Conservation (phyloP, 2,113 vertebrate genomes). For the Carlito syrichta region DNA sequence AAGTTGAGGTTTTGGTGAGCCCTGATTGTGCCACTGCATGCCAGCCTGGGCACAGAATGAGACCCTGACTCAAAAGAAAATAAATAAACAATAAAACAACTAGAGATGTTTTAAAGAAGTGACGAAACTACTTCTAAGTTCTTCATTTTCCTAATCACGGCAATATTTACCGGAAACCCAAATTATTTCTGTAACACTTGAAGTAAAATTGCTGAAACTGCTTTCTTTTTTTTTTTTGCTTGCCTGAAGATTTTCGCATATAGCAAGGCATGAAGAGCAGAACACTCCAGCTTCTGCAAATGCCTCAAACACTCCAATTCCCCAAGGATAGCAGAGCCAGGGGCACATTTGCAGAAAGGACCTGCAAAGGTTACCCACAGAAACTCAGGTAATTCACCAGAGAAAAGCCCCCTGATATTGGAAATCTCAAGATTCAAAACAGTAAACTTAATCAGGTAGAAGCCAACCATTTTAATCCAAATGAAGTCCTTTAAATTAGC, state of each 20-base stretch:
- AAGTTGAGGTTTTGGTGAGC: too few species aligned
- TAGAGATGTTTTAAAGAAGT: conserved; percentile 1
- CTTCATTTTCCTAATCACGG: background rate
- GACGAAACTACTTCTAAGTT: background rate
- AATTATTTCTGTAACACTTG: background rate
- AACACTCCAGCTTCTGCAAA: background rate
- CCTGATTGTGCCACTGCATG: too few species aligned
- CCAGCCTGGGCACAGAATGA: too few species aligned
- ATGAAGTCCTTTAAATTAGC: background rate
- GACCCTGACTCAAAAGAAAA: too few species aligned
- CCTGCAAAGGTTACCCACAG: background rate
- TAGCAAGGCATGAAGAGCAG: background rate
- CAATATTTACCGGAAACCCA: background rate
- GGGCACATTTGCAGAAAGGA: background rate
- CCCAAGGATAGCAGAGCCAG: background rate
- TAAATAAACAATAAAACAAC: too few species aligned
- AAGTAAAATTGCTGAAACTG: background rate
- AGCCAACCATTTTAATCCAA: background rate
- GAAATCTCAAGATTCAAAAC: background rate
- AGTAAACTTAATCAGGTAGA: background rate
- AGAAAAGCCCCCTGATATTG: background rate
- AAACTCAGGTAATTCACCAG: background rate
- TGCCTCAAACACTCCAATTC: background rate
- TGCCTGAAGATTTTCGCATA: background rate
- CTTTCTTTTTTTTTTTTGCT: background rate